These are phyloP conservation scores for Corticium candelabrum DNA, from an alignment of 37 sponge, comb jelly and placozoan genomes.

Conservation along the genomic window DNA sequence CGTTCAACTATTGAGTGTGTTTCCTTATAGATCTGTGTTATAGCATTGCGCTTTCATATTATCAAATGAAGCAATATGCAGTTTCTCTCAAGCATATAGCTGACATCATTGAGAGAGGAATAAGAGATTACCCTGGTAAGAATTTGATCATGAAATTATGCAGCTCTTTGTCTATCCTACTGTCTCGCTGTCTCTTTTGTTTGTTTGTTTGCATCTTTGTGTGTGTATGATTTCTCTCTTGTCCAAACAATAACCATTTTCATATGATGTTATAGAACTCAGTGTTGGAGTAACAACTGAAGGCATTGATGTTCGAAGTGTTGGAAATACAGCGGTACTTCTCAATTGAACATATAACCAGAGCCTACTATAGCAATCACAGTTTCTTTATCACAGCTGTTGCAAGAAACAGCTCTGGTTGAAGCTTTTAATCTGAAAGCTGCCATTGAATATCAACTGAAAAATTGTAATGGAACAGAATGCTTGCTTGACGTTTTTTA, in stretches of 20 bases:
- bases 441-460: slow-evolving; percentile 95
- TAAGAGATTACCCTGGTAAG: slow-evolving; percentile 77
- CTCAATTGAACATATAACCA: background rate
- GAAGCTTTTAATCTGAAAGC: slow-evolving; percentile 96
- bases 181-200: too few relatives aligned
- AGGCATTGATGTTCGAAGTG: slow-evolving; percentile 88
- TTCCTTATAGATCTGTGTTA: slow-evolving; percentile 42
- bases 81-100: slow-evolving; percentile 83
- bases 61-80: slow-evolving; percentile 79
- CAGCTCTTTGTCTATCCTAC: too few relatives aligned
- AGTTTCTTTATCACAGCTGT: slow-evolving; percentile 28
- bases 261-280: slow-evolving; percentile 45
- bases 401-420: slow-evolving; percentile 91
- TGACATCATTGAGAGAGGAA: slow-evolving; percentile 90
- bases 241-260: background rate
- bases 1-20: background rate
- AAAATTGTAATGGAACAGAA: slow-evolving; percentile 77
- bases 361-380: background rate
- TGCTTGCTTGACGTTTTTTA: too few relatives aligned
- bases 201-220: too few relatives aligned
- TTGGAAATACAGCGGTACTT: slow-evolving; percentile 76
- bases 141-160: too few relatives aligned
- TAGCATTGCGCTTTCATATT: slow-evolving; percentile 87
- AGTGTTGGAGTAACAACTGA: slow-evolving; percentile 93
- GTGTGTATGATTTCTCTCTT: too few relatives aligned